Evolutionary conservation across 2,113 vertebrate genomes (phyloP), one percentile per base, ranked within the genome.

Genomic region (Muscicapa adusta): DNA sequence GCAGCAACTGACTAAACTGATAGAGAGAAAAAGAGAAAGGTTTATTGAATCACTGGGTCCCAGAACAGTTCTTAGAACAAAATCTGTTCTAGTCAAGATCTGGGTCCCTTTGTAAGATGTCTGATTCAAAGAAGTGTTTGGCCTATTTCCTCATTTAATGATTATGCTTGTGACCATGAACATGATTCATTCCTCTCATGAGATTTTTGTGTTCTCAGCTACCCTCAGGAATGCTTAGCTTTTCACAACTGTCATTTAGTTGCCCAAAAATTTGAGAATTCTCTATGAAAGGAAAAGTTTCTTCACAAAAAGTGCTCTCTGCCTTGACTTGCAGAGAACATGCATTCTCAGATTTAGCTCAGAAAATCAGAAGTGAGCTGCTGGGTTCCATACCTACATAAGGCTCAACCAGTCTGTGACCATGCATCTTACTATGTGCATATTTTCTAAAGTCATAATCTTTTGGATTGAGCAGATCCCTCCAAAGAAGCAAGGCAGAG

Each of bases 381-480:
- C 25, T 42, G 14, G 15, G 65, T 5, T 23, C 11, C 26, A 42
- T 17, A 11, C 6, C 4, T 60, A 11, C 17, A 18, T 28, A 10
- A 26, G 3, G 36, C 54, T 57, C 36, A 72, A 58, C 18, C 4
- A 33, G 12, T 24, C 42, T 3, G 6, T 73, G 51, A 20, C 23
- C 40, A 26, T 31, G 12, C 4, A 3, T 23, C 45, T 57, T 72
- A 7, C 26, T 24, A 0, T 5, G 22, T 33, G 5, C 9, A 9
- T 38, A 16, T 38, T 58, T 60, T 79, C 23, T 65, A 11, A 68
- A 45, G 3, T 1, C 0, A 29, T 47, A 14, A 29, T 6, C 33
- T 77, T 62, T 77, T 16, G 12, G 9, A 18, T 14, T 28, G 2
- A 62, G 15, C 6, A 62, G 14, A 29, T 77, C 42, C 12, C 8